Evolutionary conservation across 1,140 invertebrate genomes (phyloP), one percentile per base, ranked within the genome.

Genomic region (Kradibia gibbosae): DNA sequence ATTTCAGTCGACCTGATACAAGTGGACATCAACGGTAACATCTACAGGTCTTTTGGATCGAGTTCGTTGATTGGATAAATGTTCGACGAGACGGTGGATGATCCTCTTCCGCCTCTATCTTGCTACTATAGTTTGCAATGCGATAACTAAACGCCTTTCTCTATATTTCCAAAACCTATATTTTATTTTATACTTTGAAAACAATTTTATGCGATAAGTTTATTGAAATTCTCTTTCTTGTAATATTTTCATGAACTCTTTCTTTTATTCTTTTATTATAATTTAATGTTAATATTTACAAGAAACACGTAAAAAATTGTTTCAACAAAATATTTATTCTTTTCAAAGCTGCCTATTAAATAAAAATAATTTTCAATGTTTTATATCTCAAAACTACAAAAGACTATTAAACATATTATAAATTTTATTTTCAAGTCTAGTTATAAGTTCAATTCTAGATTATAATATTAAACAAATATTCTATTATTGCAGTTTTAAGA

Each of bases 61-160:
- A 88, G 90, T 86, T 88, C 87, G 89, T 90, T 91, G 91, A 91
- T 91, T 91, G 90, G 89, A 91, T 91, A 91, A 91, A 91, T 91
- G 90, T 91, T 90, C 88, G 87, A 90, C 88, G 88, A 90, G 62
- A 89, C 86, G 86, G 83, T 80, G 86, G 85, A 84, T 85, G 85
- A 86, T 83, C 84, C 85, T 85, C 84, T 83, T 84, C 82, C 82
- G 82, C 65, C 82, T 84, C 79, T 84, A 76, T 84, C 84, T 34
- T 50, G 75, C 75, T 74, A 53, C 53, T 74, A 34, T 20, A 62
- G 22, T 55, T 60, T 62, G 65, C 7, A 39, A 22, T n/a, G n/a
- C 60, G 82, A 78, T 67, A 83, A 55, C 79, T 85, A 86, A 86
- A 83, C 82, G 76, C 82, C 79, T 67, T 79, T 80, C 85, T 85